phyloP scores from a whole-genome alignment of 2,797 vertebrate species.

The Tapera naevia region DNA sequence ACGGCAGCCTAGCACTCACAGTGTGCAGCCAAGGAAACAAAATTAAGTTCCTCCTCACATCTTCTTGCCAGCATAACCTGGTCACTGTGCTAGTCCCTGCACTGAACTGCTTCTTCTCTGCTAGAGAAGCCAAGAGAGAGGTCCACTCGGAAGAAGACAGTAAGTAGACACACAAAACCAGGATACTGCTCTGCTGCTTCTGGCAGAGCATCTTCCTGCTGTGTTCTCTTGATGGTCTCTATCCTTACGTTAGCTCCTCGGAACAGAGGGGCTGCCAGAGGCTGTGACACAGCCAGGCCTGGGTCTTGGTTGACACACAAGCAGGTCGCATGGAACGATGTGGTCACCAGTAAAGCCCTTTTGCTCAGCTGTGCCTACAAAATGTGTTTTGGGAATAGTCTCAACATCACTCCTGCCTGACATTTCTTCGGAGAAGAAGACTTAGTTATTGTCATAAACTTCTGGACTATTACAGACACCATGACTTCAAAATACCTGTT shows the following conservation, averaged over 20 bases:
- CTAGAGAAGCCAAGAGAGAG: neutral
- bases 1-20: neutral
- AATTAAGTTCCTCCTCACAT: neutral
- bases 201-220: neutral
- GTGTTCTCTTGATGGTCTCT: neutral
- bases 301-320: neutral
- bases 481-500: neutral
- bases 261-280: accelerated
- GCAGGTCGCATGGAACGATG: neutral
- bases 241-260: neutral
- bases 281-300: neutral
- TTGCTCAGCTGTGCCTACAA: neutral
- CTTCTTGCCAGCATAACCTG: neutral
- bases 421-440: neutral
- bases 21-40: neutral
- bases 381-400: neutral
- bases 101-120: neutral
- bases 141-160: accelerated
- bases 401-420: neutral
- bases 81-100: accelerated
- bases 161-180: neutral
- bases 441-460: neutral
- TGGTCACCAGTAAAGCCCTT: neutral
- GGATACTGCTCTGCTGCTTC: neutral
- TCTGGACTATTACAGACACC: neutral